These are phyloP conservation scores for Drosophila arizonae DNA, from an alignment of 1,140 invertebrate species.

Conservation along the genomic window DNA sequence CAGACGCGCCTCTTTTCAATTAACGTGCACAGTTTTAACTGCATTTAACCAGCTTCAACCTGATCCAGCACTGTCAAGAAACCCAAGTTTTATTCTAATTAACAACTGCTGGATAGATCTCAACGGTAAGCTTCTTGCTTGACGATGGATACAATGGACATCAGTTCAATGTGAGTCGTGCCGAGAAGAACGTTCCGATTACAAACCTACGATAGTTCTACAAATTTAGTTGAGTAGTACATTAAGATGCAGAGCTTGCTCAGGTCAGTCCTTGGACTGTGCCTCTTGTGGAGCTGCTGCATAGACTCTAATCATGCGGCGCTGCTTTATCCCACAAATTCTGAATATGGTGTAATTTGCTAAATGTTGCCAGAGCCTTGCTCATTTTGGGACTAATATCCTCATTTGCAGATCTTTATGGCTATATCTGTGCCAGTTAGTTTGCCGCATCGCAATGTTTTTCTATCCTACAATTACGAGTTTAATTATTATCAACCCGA, in stretches of 20 bases:
- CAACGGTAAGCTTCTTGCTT: slow-evolving; percentile 28
- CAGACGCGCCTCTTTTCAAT: neutral
- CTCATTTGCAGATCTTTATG: slow-evolving; percentile 84
- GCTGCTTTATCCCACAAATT: slow-evolving; percentile 46
- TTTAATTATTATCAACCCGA: slow-evolving; percentile 86
- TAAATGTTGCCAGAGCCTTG: neutral
- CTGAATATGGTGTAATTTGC: slow-evolving; percentile 54
- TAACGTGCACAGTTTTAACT: slow-evolving; percentile 35
- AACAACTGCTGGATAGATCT: slow-evolving; percentile 22
- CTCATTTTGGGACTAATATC: slow-evolving; percentile 1
- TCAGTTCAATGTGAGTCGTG: slow-evolving; percentile 29
- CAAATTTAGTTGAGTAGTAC: neutral
- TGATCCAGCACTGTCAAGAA: slow-evolving; percentile 20
- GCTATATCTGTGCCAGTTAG: slow-evolving; percentile 88
- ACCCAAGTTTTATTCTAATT: slow-evolving; percentile 24
- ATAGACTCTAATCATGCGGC: neutral
- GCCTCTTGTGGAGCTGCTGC: neutral
- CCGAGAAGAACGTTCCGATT: slow-evolving; percentile 11
- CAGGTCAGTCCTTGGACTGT: neutral
- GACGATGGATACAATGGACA: neutral
- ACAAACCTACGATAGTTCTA: neutral
- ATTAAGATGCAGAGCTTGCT: slow-evolving; percentile 11
- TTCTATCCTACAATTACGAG: slow-evolving; percentile 90
- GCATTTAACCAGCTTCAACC: slow-evolving; percentile 50
- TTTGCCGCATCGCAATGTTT: slow-evolving; percentile 87